Percentiles rank a stretch among this genome's conserved stretches.
phyloP scores from a whole-genome alignment of 2,113 vertebrate species.

The Lethenteron reissneri region DNA sequence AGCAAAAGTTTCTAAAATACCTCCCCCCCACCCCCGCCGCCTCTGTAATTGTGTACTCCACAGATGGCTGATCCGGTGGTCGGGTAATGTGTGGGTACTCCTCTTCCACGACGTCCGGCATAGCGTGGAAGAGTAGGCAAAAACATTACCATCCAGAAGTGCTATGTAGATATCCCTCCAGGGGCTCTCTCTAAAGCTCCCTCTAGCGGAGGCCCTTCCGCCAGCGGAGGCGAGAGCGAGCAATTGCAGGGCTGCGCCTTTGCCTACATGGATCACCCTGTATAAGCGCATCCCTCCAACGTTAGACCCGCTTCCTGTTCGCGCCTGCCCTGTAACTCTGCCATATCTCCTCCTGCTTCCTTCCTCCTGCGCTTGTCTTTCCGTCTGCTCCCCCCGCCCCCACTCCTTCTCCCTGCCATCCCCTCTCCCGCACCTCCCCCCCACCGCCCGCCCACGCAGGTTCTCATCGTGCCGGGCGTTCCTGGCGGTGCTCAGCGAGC shows the following conservation, averaged over 20 bases:
- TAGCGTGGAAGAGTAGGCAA: no score
- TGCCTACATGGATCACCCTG: background rate
- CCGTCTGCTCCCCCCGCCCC: background rate
- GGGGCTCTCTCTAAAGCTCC: no score
- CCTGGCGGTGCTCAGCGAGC: conserved; percentile 47
- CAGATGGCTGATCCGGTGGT: no score
- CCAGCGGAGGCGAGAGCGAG: no score
- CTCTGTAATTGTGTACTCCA: no score
- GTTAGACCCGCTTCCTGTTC: background rate
- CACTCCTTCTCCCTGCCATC: background rate
- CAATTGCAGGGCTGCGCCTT: background rate
- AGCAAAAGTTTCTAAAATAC: no score
- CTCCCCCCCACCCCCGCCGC: no score
- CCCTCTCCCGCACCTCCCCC: background rate
- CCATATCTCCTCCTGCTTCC: background rate
- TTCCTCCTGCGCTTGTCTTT: background rate
- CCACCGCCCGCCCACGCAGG: background rate
- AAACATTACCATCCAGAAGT: no score
- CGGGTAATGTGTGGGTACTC: no score
- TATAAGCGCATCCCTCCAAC: background rate
- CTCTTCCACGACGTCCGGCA: no score
- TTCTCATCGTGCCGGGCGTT: conserved; percentile 32
- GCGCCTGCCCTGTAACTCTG: background rate
- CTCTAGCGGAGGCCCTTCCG: no score
- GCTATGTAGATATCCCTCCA: no score